A percentile compares a stretch with the other conserved stretches of the same genome.
Evolutionary conservation across 2,888 invertebrate genomes (phyloP).

Genomic region (Athalia circularis): DNA sequence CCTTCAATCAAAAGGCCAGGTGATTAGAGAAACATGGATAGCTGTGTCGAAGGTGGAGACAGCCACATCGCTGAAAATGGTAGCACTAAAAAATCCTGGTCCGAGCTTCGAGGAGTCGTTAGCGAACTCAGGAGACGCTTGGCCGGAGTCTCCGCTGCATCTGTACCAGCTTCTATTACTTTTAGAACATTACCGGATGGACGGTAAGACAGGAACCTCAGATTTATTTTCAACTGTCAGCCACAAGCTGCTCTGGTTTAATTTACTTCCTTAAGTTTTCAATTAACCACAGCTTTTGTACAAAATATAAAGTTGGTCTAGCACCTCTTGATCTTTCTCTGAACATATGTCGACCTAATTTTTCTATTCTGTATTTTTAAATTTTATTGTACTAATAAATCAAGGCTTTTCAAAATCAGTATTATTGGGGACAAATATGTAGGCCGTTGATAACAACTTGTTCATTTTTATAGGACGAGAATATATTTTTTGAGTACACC

Average conservation of each 20-base stretch:
- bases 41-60: slow-evolving; percentile 58
- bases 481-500: slow-evolving; percentile 94
- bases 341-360: neutral
- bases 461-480: slow-evolving; percentile 77
- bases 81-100: slow-evolving; percentile 79
- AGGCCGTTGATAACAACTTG: neutral
- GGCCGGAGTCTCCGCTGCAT: slow-evolving; percentile 85
- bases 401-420: neutral
- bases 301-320: neutral
- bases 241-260: too few species aligned
- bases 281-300: slow-evolving; percentile 14
- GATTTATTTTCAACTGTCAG: too few species aligned
- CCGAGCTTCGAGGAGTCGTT: slow-evolving; percentile 86
- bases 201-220: slow-evolving; percentile 59
- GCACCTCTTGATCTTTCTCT: neutral
- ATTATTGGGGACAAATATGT: too few species aligned
- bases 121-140: slow-evolving; percentile 87
- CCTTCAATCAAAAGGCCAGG: slow-evolving; percentile 35
- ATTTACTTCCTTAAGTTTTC: too few species aligned
- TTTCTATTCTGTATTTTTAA: neutral
- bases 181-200: slow-evolving; percentile 88
- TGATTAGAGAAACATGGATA: slow-evolving; percentile 57
- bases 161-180: slow-evolving; percentile 86
- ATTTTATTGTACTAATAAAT: neutral
- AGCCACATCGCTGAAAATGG: slow-evolving; percentile 36